Base-by-base conservation (phyloP, 1,140 invertebrate species). In the Oncopodura yosiiana region DNA sequence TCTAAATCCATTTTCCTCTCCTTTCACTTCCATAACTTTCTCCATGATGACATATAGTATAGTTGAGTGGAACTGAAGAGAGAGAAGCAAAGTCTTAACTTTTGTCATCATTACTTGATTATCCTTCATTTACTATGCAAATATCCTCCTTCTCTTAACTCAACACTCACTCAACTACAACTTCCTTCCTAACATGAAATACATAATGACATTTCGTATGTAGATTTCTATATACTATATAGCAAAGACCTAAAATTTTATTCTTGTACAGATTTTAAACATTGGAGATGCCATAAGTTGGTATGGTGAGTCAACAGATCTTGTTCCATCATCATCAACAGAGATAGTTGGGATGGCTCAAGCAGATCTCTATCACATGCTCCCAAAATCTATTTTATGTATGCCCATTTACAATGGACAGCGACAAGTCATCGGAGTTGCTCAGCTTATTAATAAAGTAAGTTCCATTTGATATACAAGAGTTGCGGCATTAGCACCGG, bases 401-500 rank as follows among this genome's bases (percentile, higher is more conserved):
- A 91, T 93, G 84, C 89, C 89, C 0, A 93, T 94, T 56, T 83
- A 87, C 21, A 93, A 93, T 69, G 87, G 86, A 3, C 82, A 89
- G 67, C 83, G 83, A 61, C 77, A 77, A 37, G 83, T 94, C 3
- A 90, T 94, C 60, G 93, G 93, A 16, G 92, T 95, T 0, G 87
- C 87, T 39, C 92, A 94, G 66, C 74, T 95, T 24, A 89, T 95
- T 34, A 95, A 95, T 69, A 95, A 95, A 79, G 83, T 87, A 66
- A 54, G 54, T 27, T 44, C 24, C 12, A 21, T 9, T 16, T 29
- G 18, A 9, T 3, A 6, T 23, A 26, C 43, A 9, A 14, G 23
- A 6, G 3, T 12, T 18, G 29, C 6, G 27, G 39, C n/a, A n/a
- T n/a, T n/a, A n/a, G n/a, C n/a, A n/a, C n/a, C n/a, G n/a, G n/a